Conservation (phyloP, 53 echinoderm and acorn worm species). For the Henricia sp. region DNA sequence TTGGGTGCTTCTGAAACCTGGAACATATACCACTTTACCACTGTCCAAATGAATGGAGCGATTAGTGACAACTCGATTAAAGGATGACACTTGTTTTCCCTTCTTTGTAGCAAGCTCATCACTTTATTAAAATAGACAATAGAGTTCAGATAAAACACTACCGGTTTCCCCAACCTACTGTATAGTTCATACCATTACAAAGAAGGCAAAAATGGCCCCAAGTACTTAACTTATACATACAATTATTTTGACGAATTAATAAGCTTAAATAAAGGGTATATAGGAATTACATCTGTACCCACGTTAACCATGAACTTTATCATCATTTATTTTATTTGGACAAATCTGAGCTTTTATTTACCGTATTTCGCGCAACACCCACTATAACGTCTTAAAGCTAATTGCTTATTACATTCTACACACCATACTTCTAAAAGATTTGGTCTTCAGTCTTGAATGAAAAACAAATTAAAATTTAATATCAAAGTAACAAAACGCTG, state of each 20-base stretch:
- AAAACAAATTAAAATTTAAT: slow-evolving; percentile 29
- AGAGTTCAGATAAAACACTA: slow-evolving; percentile 68
- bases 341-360: neutral
- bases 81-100: too few species aligned
- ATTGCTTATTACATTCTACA: neutral
- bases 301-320: neutral
- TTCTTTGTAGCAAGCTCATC: slow-evolving; percentile 67
- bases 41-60: too few species aligned
- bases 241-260: slow-evolving; percentile 18
- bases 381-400: slow-evolving; percentile 13
- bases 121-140: slow-evolving; percentile 75
- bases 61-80: too few species aligned
- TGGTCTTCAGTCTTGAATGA: slow-evolving; percentile 41
- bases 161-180: slow-evolving; percentile 44
- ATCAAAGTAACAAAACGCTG: neutral
- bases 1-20: too few species aligned
- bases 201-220: slow-evolving; percentile 31
- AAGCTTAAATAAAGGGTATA: too few species aligned
- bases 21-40: too few species aligned
- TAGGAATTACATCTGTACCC: slow-evolving; percentile 9
- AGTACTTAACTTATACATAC: slow-evolving; percentile 18
- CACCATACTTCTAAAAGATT: slow-evolving; percentile 19
- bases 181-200: slow-evolving; percentile 49
- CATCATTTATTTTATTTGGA: too few species aligned
- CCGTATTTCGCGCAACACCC: slow-evolving; percentile 22